Evolutionary conservation across 2,888 invertebrate genomes (phyloP).

Genomic region (Phragmatobia fuliginosa): DNA sequence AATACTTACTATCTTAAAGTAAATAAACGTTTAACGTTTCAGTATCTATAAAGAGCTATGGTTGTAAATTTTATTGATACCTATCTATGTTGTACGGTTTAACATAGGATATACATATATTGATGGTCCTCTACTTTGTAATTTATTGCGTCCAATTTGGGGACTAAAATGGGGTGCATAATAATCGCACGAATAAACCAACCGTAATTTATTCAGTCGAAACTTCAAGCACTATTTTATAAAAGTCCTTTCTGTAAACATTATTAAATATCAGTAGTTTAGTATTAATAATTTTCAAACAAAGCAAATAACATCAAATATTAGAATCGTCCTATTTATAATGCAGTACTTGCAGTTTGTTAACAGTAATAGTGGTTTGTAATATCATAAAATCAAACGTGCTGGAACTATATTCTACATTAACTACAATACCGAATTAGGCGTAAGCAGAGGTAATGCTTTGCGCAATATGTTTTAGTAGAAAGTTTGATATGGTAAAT

Average conservation of each 20-base stretch:
- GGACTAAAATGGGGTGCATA: constrained; percentile 19
- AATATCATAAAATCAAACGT: background rate
- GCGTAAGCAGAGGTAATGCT: background rate
- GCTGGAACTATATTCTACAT: background rate
- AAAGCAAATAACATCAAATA: background rate
- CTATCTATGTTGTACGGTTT: constrained; percentile 5
- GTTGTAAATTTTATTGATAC: constrained; percentile 1
- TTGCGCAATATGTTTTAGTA: background rate
- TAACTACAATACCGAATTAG: background rate
- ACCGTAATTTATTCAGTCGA: background rate
- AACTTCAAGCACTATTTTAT: background rate
- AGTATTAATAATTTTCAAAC: background rate
- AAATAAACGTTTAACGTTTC: background rate
- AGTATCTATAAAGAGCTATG: background rate
- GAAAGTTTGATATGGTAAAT: background rate
- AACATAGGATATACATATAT: constrained; percentile 14
- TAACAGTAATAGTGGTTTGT: background rate
- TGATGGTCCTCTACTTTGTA: constrained; percentile 4
- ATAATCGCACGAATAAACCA: constrained; percentile 11
- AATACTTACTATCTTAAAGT: background rate
- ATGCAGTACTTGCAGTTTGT: background rate
- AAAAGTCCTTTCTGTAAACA: background rate
- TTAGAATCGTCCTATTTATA: background rate
- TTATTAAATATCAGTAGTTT: background rate
- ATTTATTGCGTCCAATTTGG: constrained; percentile 22